Evolutionary conservation across 2,888 invertebrate genomes (phyloP), one percentile per base, ranked within the genome.

Genomic region (Ophion ellenae): DNA sequence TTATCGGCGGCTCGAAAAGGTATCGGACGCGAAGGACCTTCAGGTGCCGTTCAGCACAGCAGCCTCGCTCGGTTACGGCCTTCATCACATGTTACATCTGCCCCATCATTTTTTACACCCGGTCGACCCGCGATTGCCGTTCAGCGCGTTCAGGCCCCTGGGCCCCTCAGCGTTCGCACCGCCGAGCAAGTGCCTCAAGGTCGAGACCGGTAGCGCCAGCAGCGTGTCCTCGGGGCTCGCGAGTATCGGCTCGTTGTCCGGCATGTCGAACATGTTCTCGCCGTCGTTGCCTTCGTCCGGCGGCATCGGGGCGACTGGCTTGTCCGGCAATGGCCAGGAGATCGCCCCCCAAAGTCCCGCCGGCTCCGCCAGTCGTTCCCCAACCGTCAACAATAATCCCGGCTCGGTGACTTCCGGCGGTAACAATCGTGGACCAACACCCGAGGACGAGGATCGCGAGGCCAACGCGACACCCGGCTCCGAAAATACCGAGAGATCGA

Each of bases 41-140:
- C 96, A 96, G 94, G 95, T 96, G 93, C 96, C 95, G 90, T 96
- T 96, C 94, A 93, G 93, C 81, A 95, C 95, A 90, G 95, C 95
- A 90, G 95, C 93, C 3, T 92, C 94, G 40, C 92, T 94, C 69
- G 94, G 95, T 87, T 96, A 96, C 92, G 96, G 96, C 86, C 94
- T 96, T 32, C 96, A 96, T 94, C 95, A 97, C 89, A 95, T 97
- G 92, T 96, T 96, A 90, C 96, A 96, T 91, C 95, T 97, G 90
- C 97, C 96, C 92, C 96, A 96, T 88, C 97, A 96, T 92, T 96
- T 97, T 92, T 94, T 97, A 86, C 96, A 96, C 90, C 96, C 96
- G 64, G 94, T 97, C 85, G 96, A 96, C 90, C 95, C 95, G 87
- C 95, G 96, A 92, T 92, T 95, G 89, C 96, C 96, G 64, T 95